A percentile compares a stretch with the other conserved stretches of the same genome.
Evolutionary conservation across 1,140 invertebrate species (phyloP).

Genomic region (Drosophila nebulosa): DNA sequence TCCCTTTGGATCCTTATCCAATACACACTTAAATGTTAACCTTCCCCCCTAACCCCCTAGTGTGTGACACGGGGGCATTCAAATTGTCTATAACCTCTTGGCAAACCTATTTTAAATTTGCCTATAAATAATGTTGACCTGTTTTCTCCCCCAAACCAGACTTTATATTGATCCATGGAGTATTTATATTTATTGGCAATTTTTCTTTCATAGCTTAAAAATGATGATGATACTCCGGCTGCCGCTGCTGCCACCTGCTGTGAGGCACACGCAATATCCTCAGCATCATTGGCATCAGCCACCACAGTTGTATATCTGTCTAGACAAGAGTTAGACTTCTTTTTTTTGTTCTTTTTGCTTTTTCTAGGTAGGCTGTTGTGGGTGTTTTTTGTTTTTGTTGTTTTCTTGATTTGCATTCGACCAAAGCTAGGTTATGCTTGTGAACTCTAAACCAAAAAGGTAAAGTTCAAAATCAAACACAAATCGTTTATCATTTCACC

Average conservation of each 20-base stretch:
- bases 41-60: too few species aligned
- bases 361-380: slow-evolving; percentile 5
- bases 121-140: slow-evolving; percentile 1
- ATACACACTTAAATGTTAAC: background rate
- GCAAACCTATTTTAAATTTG: background rate
- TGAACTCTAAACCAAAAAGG: slow-evolving; percentile 54
- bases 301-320: slow-evolving; percentile 28
- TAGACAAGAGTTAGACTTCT: slow-evolving; percentile 61
- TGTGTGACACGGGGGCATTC: background rate
- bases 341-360: slow-evolving; percentile 29
- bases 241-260: slow-evolving; percentile 48
- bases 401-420: background rate
- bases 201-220: slow-evolving; percentile 32
- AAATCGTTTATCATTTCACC: slow-evolving; percentile 44
- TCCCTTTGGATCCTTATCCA: background rate
- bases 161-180: slow-evolving; percentile 28
- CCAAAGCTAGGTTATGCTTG: slow-evolving; percentile 4
- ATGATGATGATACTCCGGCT: slow-evolving; percentile 20
- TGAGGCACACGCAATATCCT: slow-evolving; percentile 30
- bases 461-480: slow-evolving; percentile 34
- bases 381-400: background rate
- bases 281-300: slow-evolving; percentile 5
- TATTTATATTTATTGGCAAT: slow-evolving; percentile 36
- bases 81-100: background rate
- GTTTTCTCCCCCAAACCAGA: background rate